phyloP scores from a whole-genome alignment of 2,113 vertebrate genomes.

The Calonectris borealis region DNA sequence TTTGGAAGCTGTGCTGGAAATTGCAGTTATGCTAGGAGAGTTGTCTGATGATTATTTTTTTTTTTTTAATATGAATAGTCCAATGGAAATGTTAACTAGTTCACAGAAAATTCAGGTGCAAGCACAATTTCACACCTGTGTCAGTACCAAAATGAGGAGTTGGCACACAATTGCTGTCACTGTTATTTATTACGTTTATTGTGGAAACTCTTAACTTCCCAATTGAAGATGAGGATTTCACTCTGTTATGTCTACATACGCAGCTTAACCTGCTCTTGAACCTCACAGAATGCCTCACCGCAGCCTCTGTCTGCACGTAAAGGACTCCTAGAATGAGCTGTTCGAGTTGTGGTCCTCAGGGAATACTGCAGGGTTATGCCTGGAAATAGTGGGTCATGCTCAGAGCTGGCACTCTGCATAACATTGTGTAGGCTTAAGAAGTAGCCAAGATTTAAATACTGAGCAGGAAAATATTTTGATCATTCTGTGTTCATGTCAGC shows the following conservation, averaged over 20 bases:
- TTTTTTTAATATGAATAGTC: neutral
- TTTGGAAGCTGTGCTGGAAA: slow-evolving; percentile 52
- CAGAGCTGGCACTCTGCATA: neutral
- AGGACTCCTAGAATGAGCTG: neutral
- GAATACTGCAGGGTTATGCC: neutral
- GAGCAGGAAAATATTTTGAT: slow-evolving; percentile 7
- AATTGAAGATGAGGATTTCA: neutral
- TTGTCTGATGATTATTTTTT: neutral
- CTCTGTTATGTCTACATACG: neutral
- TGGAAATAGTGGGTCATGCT: neutral
- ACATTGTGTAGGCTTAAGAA: neutral
- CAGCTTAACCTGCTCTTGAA: neutral
- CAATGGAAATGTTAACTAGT: slow-evolving; percentile 12
- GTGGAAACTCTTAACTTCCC: neutral
- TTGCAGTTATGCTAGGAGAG: neutral
- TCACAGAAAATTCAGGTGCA: slow-evolving; percentile 28
- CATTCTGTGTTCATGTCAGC: neutral
- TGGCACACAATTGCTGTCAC: neutral
- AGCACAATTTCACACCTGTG: neutral
- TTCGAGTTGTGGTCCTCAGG: neutral
- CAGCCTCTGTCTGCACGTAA: accelerated
- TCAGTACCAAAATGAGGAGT: neutral
- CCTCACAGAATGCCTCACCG: neutral
- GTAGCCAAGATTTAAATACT: neutral
- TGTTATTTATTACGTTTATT: neutral